Conservation (phyloP, 2,888 invertebrate species). For the Drosophila nigritarsus region DNA sequence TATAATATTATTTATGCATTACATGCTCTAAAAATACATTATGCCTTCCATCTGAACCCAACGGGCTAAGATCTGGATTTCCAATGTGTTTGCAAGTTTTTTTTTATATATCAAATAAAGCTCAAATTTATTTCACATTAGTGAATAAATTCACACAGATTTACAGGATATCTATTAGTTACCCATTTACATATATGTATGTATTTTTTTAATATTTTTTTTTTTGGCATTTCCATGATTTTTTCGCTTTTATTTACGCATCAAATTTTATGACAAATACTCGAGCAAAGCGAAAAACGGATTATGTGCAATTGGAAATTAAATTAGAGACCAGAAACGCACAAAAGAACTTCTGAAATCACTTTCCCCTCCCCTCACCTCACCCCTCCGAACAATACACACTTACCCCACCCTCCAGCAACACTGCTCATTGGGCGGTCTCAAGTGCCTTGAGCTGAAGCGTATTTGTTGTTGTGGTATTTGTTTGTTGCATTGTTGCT, state of each 20-base stretch:
- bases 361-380: background rate
- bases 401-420: background rate
- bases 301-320: slow-evolving; percentile 79
- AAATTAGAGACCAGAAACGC: slow-evolving; percentile 64
- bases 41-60: background rate
- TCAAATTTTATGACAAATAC: slow-evolving; percentile 77
- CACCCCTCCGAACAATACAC: background rate
- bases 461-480: slow-evolving; percentile 27
- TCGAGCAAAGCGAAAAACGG: slow-evolving; percentile 49
- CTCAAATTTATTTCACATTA: background rate
- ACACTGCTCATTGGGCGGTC: slow-evolving; percentile 46
- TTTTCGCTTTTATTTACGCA: slow-evolving; percentile 65
- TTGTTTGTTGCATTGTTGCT: slow-evolving; percentile 16
- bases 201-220: background rate
- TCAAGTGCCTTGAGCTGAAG: slow-evolving; percentile 63
- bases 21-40: background rate
- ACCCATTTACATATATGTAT: background rate
- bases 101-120: too few species aligned
- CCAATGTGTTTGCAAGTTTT: fast-evolving
- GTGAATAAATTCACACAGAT: background rate
- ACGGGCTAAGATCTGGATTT: background rate
- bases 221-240: background rate
- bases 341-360: slow-evolving; percentile 37
- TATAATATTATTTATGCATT: background rate
- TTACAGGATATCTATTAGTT: slow-evolving; percentile 20